Evolutionary conservation across 2,797 vertebrate species (phyloP), one percentile per base, ranked within the genome.

Genomic region (Scomberomorus guttatus): DNA sequence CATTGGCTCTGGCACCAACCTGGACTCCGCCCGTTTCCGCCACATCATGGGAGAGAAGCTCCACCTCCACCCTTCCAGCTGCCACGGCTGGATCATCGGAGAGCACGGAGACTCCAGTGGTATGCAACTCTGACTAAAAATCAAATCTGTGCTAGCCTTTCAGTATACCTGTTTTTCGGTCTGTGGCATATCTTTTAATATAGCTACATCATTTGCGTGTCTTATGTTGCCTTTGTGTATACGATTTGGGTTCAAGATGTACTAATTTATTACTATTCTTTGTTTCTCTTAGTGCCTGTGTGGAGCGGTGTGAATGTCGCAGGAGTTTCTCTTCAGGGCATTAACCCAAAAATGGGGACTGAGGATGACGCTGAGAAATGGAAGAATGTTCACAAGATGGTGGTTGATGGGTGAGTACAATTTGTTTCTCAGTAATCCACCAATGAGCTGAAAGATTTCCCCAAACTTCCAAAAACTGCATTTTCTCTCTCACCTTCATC

Each of bases 41-140:
- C 96, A 96, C 90, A 93, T 99, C 46, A 99, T 99, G 97, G 97
- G 96, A 27, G 97, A 99, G 86, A 97, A 95, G 76, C 92, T 99
- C 89, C 93, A 96, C 51, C 90, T 99, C 70, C 97, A 98, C 85
- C 92, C 98, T 0, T 94, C 96, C 62, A 99, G 98, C 93, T 99
- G 98, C 89, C 98, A 99, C 0, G 97, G 96, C 8, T 99, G 98
- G 98, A 95, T 99, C 83, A 78, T 99, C 4, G 98, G 98, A 56
- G 98, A 99, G 88, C 98, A 99, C 0, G 98, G 98, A 74, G 98
- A 99, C 93, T 99, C 97, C 25, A 99, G 98, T n/a, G 98, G 98
- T 99, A 95, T 95, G 96, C 17, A 59, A 70, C 65, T 4, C 13
- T 3, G 3, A 20, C 80, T 82, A 84, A 80, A 89, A 89, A 89